Base-by-base conservation (phyloP, 2,888 invertebrate species). In the Apocheima hispidaria region DNA sequence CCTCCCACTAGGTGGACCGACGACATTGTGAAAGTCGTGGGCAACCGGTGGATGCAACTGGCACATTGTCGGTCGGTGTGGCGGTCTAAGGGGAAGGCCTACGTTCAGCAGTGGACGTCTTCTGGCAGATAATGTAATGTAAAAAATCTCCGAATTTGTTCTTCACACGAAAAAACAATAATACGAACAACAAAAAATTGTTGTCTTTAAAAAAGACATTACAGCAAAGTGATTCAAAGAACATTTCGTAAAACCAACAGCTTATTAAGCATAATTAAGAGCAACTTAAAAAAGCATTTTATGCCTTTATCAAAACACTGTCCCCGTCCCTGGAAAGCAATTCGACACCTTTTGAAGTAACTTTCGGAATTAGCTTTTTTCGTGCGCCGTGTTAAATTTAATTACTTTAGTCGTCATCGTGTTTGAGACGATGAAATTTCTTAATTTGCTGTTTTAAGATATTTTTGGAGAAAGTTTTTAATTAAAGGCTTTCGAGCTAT, bases 261-360 rank as follows among this genome's bases (percentile, higher is more conserved):
- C 33, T 53, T 41, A 41, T 48, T 53, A 41, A 60, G 53, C 5
- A 26, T 48, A 49, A 60, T 53, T 52, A 43, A 38, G 35, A 21
- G 20, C 12, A 53, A 49, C 48, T 46, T 36, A 18, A 40, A 30
- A 18, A 59, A 50, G n/a, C 41, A 50, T 56, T 33, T 40, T 14
- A 49, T 49, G 41, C 21, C 30, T 51, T 52, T 33, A 46, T 40
- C 33, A 48, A 49, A 55, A 55, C 50, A n/a, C 18, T 23, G 49
- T 58, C 59, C 14, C 18, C 23, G 41, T 60, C 60, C 21, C 26
- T 44, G 36, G 16, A 59, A 59, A 69, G 63, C 58, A 64, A 69
- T 69, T 59, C 63, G 66, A 69, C 59, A 69, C 69, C 66, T 51
- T 63, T 65, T 60, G 50, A 57, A 62, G 52, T 38, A 62, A 63